Base-by-base conservation (phyloP, 2,797 vertebrate genomes). In the Acanthurus lineatus region DNA sequence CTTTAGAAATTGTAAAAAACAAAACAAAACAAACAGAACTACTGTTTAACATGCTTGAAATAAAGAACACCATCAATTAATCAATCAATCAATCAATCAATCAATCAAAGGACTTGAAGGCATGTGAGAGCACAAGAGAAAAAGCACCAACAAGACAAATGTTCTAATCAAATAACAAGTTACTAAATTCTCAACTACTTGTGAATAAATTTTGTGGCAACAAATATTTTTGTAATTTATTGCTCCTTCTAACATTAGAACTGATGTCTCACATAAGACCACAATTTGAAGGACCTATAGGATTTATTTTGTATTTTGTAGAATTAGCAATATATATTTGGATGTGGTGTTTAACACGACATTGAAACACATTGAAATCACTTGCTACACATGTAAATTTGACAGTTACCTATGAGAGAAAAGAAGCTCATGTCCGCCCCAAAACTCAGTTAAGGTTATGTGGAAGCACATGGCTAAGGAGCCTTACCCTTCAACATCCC, bases 171-270 rank as follows among this genome's bases (percentile, higher is more conserved):
- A 47, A 65, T n/a, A 58, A 3, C 4, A 47, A 64, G 47, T 19
- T 51, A 64, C 4, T 57, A 20, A 9, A 58, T 19, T 51, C 32
- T 40, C 19, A 19, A 10, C 35, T 61, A 38, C 9, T 15, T 45
- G 44, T 60, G 15, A 45, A 38, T 47, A 25, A 35, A 53, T 52
- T 8, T 5, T 51, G 14, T 19, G 20, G 25, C 28, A 42, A 19
- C 3, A 52, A 4, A 22, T 75, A n/a, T 74, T 32, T 42, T 69
- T 40, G 14, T 38, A 19, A n/a, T 54, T 49, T 14, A 38, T 16
- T 54, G 32, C 51, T 54, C 10, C 5, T 54, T 62, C 16, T 17
- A 77, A 32, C 17, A 44, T 70, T 52, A 58, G 67, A 51, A 19
- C 19, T 52, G 7, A 22, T 0, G 0, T 22, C 11, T 48, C 25